phyloP scores from a whole-genome alignment of 2,797 vertebrate genomes.

The Octomys mimax region DNA sequence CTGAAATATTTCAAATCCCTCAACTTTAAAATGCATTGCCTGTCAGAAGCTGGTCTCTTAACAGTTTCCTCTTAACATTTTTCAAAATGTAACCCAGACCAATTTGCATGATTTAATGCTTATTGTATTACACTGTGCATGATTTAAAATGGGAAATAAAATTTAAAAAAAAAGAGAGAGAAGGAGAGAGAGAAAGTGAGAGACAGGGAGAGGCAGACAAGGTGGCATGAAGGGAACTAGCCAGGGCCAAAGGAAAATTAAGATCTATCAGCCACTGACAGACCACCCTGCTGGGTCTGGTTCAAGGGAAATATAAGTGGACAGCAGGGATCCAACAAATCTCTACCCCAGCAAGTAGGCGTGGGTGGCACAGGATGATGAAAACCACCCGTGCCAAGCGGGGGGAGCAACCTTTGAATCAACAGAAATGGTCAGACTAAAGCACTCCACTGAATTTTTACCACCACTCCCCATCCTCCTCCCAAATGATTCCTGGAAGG shows the following conservation, averaged over 20 bases:
- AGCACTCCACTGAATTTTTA: not conserved
- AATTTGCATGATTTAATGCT: constrained; percentile 95
- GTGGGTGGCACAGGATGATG: not conserved
- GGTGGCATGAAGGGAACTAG: constrained; percentile 81
- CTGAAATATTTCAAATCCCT: constrained; percentile 95
- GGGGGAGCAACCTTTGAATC: not conserved
- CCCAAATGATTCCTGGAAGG: not conserved
- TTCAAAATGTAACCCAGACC: constrained; percentile 93
- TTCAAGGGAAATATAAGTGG: constrained; percentile 64
- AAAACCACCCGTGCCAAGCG: not conserved
- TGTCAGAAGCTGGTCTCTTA: constrained; percentile 92
- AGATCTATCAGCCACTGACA: constrained; percentile 61
- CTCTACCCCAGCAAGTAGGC: not conserved
- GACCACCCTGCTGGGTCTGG: not conserved
- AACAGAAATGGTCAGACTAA: not conserved
- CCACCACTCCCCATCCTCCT: not conserved
- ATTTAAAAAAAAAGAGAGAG: constrained; percentile 69
- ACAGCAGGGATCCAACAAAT: not conserved
- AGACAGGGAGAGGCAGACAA: constrained; percentile 76
- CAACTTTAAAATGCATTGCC: constrained; percentile 94
- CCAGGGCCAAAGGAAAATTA: constrained; percentile 80
- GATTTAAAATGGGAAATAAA: constrained; percentile 93
- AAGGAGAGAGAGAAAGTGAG: constrained; percentile 20
- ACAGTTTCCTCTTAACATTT: constrained; percentile 94
- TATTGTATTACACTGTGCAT: constrained; percentile 93